Percentiles rank a stretch among this genome's conserved stretches.
phyloP scores from a whole-genome alignment of 2,797 vertebrate species.

The Sebastes miniatus region DNA sequence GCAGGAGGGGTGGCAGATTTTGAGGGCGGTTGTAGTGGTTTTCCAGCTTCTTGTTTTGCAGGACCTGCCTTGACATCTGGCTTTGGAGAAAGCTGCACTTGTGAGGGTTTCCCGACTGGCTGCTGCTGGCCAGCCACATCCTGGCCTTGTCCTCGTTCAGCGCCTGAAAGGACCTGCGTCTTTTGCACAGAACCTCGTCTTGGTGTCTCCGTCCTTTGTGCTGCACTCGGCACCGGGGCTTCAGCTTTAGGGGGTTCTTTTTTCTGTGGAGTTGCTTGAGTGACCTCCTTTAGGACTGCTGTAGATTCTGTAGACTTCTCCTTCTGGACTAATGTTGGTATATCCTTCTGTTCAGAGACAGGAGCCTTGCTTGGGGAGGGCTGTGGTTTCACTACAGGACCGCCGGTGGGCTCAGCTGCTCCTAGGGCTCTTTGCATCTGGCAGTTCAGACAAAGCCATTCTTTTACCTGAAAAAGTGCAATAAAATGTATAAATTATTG shows the following conservation, averaged over 20 bases:
- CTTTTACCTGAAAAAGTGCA: conserved; percentile 80
- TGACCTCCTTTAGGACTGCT: conserved; percentile 35
- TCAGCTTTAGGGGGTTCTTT: conserved; percentile 33
- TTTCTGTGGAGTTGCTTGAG: conserved; percentile 17
- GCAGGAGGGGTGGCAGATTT: conserved; percentile 46
- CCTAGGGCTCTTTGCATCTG: conserved; percentile 91
- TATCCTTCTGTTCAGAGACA: conserved; percentile 32
- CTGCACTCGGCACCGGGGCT: conserved; percentile 1
- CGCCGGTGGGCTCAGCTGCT: conserved; percentile 75
- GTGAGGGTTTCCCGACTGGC: conserved; percentile 54
- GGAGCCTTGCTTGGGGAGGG: conserved; percentile 61
- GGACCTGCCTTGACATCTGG: conserved; percentile 43
- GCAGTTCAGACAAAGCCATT: conserved; percentile 98
- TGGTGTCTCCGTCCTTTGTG: conserved; percentile 8
- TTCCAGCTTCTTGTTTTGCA: conserved; percentile 53
- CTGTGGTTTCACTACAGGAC: conserved; percentile 69
- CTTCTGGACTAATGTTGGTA: conserved; percentile 15
- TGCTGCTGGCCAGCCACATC: conserved; percentile 58
- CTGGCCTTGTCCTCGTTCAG: conserved; percentile 9
- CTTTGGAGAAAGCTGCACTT: conserved; percentile 56
- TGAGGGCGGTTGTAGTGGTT: conserved; percentile 58
- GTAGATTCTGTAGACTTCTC: conserved; percentile 39
- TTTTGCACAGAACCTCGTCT: conserved; percentile 32
- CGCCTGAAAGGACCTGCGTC: not conserved
- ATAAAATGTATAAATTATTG: not conserved